phyloP scores from a whole-genome alignment of 2,113 vertebrate genomes.

The Carettochelys insculpta region DNA sequence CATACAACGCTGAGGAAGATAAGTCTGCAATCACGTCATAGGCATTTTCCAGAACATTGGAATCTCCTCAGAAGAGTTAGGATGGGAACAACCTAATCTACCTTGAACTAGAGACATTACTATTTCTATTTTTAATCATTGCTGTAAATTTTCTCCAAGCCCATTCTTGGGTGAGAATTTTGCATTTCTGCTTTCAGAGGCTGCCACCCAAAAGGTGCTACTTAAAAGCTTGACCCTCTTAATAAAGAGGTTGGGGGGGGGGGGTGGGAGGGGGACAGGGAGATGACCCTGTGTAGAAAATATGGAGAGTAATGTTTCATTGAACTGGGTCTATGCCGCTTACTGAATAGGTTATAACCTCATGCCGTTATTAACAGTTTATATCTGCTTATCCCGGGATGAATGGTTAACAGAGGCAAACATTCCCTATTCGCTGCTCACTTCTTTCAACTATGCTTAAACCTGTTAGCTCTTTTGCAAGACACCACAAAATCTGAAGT shows the following conservation, averaged over 20 bases:
- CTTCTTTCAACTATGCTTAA: constrained; percentile 15
- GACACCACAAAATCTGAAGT: constrained; percentile 4
- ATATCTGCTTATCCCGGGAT: constrained; percentile 5
- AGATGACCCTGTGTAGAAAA: not conserved
- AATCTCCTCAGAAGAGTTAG: not conserved
- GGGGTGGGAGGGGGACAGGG: too few species aligned
- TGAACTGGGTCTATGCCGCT: not conserved
- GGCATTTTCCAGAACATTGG: not conserved
- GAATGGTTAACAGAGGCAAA: constrained; percentile 36
- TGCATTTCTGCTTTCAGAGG: not conserved
- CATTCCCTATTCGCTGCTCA: not conserved
- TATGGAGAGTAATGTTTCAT: not conserved
- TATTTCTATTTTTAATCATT: not conserved
- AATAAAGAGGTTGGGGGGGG: not conserved
- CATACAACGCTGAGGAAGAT: not conserved
- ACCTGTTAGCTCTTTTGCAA: not conserved
- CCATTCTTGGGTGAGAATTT: not conserved
- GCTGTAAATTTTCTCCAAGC: fast-evolving
- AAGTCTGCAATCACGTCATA: not conserved
- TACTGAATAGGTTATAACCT: not conserved
- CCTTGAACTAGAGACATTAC: not conserved
- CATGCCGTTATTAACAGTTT: constrained; percentile 36
- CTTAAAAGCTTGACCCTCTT: not conserved
- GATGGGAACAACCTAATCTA: not conserved
- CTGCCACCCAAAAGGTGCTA: not conserved